Percentiles rank a stretch among this genome's conserved stretches.
Conservation (phyloP, 2,888 invertebrate species). For the Agonum fuliginosum region DNA sequence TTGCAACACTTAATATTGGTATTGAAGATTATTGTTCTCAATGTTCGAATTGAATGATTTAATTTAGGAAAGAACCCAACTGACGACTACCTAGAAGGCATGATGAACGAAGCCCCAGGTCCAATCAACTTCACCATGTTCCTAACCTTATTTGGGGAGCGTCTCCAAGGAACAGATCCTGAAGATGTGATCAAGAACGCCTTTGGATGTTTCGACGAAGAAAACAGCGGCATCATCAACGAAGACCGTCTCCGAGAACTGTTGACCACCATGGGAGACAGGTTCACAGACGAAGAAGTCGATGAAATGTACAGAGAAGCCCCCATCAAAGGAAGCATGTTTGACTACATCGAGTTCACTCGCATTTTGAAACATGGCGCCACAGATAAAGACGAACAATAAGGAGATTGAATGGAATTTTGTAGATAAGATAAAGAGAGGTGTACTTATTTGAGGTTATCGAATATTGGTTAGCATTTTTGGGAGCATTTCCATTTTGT, state of each 20-base stretch:
- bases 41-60: not conserved
- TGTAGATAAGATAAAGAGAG: not conserved
- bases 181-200: constrained; percentile 99
- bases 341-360: constrained; percentile 99
- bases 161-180: constrained; percentile 98
- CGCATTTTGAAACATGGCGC: constrained; percentile 99
- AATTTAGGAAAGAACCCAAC: constrained; percentile 92
- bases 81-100: constrained; percentile 95
- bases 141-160: constrained; percentile 97
- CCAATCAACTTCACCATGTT: constrained; percentile 99
- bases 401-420: too few relatives aligned
- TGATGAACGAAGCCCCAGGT: constrained; percentile 99
- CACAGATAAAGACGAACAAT: constrained; percentile 98
- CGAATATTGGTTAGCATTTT: not conserved
- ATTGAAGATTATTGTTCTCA: not conserved
- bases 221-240: constrained; percentile 92
- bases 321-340: constrained; percentile 94
- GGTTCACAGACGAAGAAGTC: constrained; percentile 97
- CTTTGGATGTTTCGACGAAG: constrained; percentile 99
- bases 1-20: too few relatives aligned
- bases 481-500: not conserved
- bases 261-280: constrained; percentile 97
- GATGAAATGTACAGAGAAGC: constrained; percentile 99
- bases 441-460: constrained; percentile 35
- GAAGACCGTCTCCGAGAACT: constrained; percentile 97